Conservation (phyloP, 2,888 invertebrate genomes). For the Mimas tiliae region DNA sequence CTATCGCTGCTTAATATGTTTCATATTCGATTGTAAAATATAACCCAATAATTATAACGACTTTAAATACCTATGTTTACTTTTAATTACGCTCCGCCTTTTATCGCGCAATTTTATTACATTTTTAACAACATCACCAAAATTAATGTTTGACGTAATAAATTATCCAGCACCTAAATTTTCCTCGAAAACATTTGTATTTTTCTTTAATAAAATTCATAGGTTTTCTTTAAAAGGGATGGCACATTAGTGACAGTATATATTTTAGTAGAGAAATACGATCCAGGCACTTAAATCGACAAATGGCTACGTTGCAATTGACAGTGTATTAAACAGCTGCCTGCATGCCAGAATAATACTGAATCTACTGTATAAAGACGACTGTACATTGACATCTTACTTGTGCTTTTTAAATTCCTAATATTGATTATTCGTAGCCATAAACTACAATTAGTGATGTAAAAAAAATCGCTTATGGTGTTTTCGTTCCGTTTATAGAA, state of each 20-base stretch:
- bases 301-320: constrained; percentile 82
- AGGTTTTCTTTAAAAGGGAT: constrained; percentile 29
- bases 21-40: background rate
- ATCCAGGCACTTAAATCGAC: constrained; percentile 75
- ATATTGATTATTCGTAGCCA: background rate
- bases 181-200: constrained; percentile 22
- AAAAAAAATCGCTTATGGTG: too few species aligned
- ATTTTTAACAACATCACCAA: constrained; percentile 30
- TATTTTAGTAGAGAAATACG: constrained; percentile 68
- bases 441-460: background rate
- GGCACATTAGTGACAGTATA: constrained; percentile 50
- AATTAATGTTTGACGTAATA: constrained; percentile 27
- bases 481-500: too few species aligned
- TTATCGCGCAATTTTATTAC: constrained; percentile 31
- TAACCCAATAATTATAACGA: constrained; percentile 8
- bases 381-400: constrained; percentile 39
- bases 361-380: constrained; percentile 46
- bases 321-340: constrained; percentile 82
- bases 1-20: background rate
- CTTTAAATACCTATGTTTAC: constrained; percentile 32
- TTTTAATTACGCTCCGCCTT: constrained; percentile 31
- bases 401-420: background rate
- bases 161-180: constrained; percentile 17
- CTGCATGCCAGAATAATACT: constrained; percentile 74
- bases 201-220: constrained; percentile 29